Conservation (phyloP, 2,113 vertebrate genomes). For the Laticauda laticaudata region DNA sequence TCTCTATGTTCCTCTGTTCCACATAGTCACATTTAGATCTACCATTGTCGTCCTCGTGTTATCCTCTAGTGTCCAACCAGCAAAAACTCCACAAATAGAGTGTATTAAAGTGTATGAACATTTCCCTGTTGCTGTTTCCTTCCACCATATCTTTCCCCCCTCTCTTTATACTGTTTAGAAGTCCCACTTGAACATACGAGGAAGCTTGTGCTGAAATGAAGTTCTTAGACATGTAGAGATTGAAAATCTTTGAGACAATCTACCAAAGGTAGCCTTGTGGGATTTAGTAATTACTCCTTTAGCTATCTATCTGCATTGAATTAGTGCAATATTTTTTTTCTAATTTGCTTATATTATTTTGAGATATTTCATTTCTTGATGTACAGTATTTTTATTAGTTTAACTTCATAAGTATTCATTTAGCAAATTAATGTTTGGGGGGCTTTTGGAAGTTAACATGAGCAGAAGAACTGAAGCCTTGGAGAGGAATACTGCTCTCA, state of each 20-base stretch:
- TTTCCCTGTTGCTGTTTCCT: neutral
- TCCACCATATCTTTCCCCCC: rapidly evolving
- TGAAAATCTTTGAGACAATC: neutral
- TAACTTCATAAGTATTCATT: neutral
- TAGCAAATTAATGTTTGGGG: neutral
- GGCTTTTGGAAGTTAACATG: neutral
- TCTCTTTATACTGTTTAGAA: neutral
- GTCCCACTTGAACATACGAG: neutral
- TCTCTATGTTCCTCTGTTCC: neutral
- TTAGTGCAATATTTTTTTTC: neutral
- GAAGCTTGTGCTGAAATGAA: neutral
- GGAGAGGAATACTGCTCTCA: neutral
- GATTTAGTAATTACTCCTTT: neutral
- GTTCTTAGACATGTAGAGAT: neutral
- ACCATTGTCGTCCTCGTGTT: neutral
- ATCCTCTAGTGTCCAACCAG: neutral
- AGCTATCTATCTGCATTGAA: neutral
- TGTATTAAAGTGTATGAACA: neutral
- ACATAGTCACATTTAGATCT: neutral
- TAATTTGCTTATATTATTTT: neutral
- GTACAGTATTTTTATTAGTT: neutral
- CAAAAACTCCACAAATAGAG: neutral
- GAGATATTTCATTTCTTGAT: neutral
- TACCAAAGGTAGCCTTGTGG: neutral
- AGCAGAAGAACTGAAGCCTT: neutral